Percentiles rank a stretch among this genome's conserved stretches.
Conservation (phyloP, 2,888 invertebrate species). For the Philonicus albiceps region DNA sequence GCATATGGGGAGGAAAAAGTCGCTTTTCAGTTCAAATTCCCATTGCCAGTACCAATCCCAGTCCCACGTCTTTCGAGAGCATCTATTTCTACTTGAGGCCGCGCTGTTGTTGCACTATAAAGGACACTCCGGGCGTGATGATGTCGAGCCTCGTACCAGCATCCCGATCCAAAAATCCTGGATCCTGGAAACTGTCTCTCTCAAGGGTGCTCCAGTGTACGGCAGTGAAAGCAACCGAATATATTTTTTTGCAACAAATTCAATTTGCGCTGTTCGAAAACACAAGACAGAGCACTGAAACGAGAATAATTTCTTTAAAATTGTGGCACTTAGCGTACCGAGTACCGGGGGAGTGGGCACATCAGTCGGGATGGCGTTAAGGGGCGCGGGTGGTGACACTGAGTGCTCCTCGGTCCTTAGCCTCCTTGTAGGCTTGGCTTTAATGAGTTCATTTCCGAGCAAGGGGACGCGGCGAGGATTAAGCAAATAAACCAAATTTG, state of each 20-base stretch:
- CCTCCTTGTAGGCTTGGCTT: background rate
- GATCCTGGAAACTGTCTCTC: background rate
- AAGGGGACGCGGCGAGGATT: background rate
- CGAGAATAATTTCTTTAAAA: constrained; percentile 37
- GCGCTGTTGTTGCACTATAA: constrained; percentile 10
- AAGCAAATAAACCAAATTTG: constrained; percentile 39
- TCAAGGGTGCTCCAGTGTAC: background rate
- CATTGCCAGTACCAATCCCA: background rate
- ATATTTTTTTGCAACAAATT: constrained; percentile 8
- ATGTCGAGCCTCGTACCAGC: background rate
- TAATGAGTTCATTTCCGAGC: constrained; percentile 11
- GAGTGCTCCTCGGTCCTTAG: background rate
- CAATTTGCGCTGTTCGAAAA: constrained; percentile 32
- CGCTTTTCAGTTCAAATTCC: background rate
- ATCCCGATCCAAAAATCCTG: background rate
- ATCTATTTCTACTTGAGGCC: constrained; percentile 11
- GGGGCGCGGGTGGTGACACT: background rate
- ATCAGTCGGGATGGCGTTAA: background rate
- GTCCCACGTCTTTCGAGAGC: constrained; percentile 9
- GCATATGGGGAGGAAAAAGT: constrained; percentile 1
- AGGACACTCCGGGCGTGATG: constrained; percentile 3
- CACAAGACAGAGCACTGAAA: constrained; percentile 19
- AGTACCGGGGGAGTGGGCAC: background rate
- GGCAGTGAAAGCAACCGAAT: background rate
- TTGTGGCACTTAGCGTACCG: constrained; percentile 17